These are phyloP conservation scores for Mechanitis mazaeus DNA, from an alignment of 2,888 invertebrate species.

Conservation along the genomic window DNA sequence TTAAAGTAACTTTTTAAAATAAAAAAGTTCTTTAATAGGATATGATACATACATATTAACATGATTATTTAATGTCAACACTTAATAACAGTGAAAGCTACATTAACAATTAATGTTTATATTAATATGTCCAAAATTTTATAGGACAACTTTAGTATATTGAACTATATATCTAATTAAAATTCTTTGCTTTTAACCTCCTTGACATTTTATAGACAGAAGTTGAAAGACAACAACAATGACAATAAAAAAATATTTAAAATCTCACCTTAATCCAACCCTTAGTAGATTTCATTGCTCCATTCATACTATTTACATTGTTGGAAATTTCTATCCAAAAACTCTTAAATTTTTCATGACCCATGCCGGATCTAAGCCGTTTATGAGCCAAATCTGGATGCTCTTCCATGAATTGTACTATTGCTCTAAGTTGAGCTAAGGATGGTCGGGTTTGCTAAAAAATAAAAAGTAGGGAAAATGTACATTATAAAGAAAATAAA, in stretches of 20 bases:
- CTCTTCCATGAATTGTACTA: constrained; percentile 56
- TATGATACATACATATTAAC: no score
- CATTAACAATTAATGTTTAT: no score
- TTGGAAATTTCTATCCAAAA: constrained; percentile 54
- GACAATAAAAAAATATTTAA: constrained; percentile 1
- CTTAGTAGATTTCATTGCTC: constrained; percentile 53
- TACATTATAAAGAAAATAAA: not conserved
- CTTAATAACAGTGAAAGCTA: no score
- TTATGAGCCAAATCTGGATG: constrained; percentile 55
- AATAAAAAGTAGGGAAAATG: not conserved
- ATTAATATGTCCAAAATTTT: no score
- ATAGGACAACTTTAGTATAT: no score
- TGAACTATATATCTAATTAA: no score
- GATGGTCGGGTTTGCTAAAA: constrained; percentile 42
- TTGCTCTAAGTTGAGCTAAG: constrained; percentile 51
- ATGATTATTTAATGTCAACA: no score
- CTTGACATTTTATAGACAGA: not conserved
- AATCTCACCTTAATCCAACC: constrained; percentile 60
- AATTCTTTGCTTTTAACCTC: no score
- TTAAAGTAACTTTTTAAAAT: no score
- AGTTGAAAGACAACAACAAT: not conserved
- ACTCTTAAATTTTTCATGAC: constrained; percentile 50
- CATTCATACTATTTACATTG: constrained; percentile 50
- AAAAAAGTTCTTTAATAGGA: no score
- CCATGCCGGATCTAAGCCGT: constrained; percentile 46